Base-by-base conservation (phyloP, 1,140 invertebrate genomes). In the Dolichoris vasculosae region DNA sequence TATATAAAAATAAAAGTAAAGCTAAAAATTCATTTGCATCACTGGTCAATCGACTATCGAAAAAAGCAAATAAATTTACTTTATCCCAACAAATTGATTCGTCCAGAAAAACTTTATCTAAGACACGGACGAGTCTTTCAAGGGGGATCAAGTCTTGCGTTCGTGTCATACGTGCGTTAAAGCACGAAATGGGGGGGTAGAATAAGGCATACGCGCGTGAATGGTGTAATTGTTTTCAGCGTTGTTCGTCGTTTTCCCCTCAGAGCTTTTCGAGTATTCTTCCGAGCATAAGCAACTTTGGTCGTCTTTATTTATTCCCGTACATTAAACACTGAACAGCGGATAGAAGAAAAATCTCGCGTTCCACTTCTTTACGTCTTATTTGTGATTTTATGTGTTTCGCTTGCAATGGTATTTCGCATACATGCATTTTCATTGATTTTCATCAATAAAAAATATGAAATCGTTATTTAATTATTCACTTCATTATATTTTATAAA, bases 151-250 rank as follows among this genome's bases (percentile, higher is more conserved):
- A n/a, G 79, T 11, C 17, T 64, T 32, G 32, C 15, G 51, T 79
- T 79, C 46, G 35, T 59, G 77, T 79, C 63, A 63, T 64, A 43
- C 11, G 55, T 43, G 55, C 23, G 55, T 43, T 32, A 32, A 26
- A 32, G 51, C 40, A 38, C 32, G 2, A 8, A 30, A 46, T 26
- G 77, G 30, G 55, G 15, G 43, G 17, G 32, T 17, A 51, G 75
- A 75, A 69, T 4, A 38, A 81, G 71, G 46, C 43, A 9, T 20
- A 35, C 51, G 38, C 55, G 59, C 64, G 43, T 46, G 43, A 59
- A 63, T 15, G 40, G 1, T 84, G 88, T 90, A 89, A 90, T 90
- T 90, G 89, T 87, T 83, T 85, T 78, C 51, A 35, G 48, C 51
- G n/a, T 38, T 17, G 59, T 7, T 76, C 63, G 48, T 35, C 43